phyloP scores from a whole-genome alignment of 2,888 invertebrate genomes.

The Neria commutata region DNA sequence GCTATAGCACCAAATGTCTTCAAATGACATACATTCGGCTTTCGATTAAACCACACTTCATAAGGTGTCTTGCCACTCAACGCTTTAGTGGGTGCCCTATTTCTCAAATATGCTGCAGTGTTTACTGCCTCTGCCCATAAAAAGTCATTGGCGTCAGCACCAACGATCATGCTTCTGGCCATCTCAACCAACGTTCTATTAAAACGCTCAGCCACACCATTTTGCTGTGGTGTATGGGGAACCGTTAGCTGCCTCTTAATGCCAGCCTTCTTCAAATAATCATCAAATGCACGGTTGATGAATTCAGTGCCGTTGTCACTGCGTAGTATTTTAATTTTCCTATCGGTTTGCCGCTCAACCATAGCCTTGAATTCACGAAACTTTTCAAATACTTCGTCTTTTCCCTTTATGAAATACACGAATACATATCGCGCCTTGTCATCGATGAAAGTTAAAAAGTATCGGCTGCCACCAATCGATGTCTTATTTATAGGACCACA shows the following conservation, averaged over 20 bases:
- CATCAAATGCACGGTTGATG: slow-evolving; percentile 14
- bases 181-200: slow-evolving; percentile 24
- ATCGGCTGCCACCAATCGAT: slow-evolving; percentile 29
- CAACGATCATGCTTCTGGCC: slow-evolving; percentile 37
- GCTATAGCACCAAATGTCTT: neutral
- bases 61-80: slow-evolving; percentile 17
- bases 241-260: slow-evolving; percentile 26
- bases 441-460: slow-evolving; percentile 31
- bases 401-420: slow-evolving; percentile 30
- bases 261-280: slow-evolving; percentile 23
- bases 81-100: slow-evolving; percentile 18
- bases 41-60: neutral
- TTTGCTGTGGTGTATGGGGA: slow-evolving; percentile 28
- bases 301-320: slow-evolving; percentile 30
- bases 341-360: slow-evolving; percentile 9
- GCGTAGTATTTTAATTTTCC: slow-evolving; percentile 24
- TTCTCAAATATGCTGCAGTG: slow-evolving; percentile 28
- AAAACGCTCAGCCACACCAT: slow-evolving; percentile 28
- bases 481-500: slow-evolving; percentile 28
- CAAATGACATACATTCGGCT: slow-evolving; percentile 5
- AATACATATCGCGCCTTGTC: slow-evolving; percentile 23
- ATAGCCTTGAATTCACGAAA: slow-evolving; percentile 26
- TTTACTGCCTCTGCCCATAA: slow-evolving; percentile 33
- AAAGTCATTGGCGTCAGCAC: slow-evolving; percentile 34
- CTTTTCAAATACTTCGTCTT: slow-evolving; percentile 22